Conservation (phyloP, 2,113 vertebrate genomes). For the Rhinichthys klamathensis region DNA sequence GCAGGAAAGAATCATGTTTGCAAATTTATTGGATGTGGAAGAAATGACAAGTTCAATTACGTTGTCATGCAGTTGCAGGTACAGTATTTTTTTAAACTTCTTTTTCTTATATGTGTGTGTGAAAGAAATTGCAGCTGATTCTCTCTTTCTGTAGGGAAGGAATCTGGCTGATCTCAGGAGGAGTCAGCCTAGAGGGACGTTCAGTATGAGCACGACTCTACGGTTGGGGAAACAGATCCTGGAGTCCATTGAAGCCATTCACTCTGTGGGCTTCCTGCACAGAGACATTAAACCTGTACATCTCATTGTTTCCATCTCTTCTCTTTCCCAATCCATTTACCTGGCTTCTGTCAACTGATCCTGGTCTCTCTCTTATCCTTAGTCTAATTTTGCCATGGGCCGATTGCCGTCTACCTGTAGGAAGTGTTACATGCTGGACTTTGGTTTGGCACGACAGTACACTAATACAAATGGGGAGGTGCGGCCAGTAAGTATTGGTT, state of each 20-base stretch:
- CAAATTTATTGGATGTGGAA: slow-evolving; percentile 96
- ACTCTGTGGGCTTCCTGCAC: slow-evolving; percentile 88
- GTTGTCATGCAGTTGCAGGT: slow-evolving; percentile 99
- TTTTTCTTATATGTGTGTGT: background rate
- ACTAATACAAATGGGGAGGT: slow-evolving; percentile 98
- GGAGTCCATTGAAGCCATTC: slow-evolving; percentile 90
- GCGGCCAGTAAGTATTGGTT: slow-evolving; percentile 85
- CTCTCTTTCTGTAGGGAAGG: slow-evolving; percentile 79
- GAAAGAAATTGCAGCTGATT: background rate
- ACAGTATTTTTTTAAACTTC: slow-evolving; percentile 39
- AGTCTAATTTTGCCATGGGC: slow-evolving; percentile 99
- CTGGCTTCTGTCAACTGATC: background rate
- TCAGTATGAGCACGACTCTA: slow-evolving; percentile 95
- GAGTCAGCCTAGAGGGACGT: slow-evolving; percentile 93
- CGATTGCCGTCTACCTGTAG: slow-evolving; percentile 94
- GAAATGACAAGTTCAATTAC: slow-evolving; percentile 98
- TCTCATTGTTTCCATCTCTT: background rate
- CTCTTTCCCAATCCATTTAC: background rate
- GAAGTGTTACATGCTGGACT: slow-evolving; percentile 99
- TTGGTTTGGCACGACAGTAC: slow-evolving; percentile 95
- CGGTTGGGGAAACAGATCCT: slow-evolving; percentile 93
- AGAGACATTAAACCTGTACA: slow-evolving; percentile 88
- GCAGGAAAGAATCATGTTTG: slow-evolving; percentile 97
- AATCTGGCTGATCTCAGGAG: slow-evolving; percentile 94
- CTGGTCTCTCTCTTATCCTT: slow-evolving; percentile 42